Conservation (phyloP, 2,113 vertebrate genomes). For the Sinocyclocheilus grahami region DNA sequence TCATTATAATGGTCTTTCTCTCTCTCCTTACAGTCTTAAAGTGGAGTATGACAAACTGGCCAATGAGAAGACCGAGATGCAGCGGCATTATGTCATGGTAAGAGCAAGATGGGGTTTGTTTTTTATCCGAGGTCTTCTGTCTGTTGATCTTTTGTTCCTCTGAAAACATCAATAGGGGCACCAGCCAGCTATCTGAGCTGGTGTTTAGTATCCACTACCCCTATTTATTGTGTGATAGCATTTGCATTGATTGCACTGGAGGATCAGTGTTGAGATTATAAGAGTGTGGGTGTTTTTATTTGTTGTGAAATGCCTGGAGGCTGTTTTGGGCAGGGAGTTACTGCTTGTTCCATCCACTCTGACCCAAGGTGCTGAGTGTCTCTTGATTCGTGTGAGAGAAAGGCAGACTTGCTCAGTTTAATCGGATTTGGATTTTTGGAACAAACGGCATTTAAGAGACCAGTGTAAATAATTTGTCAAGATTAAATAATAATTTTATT, state of each 20-base stretch:
- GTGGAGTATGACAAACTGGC: slow-evolving; percentile 96
- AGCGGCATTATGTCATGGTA: slow-evolving; percentile 97
- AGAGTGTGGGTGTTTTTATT: slow-evolving; percentile 36
- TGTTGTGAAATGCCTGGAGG: slow-evolving; percentile 58
- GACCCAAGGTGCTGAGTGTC: background rate
- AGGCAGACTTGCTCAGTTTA: background rate
- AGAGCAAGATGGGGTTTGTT: slow-evolving; percentile 62
- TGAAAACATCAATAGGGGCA: slow-evolving; percentile 3
- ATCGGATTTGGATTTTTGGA: background rate
- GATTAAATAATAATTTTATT: background rate
- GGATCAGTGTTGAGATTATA: slow-evolving; percentile 62
- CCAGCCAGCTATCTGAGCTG: slow-evolving; percentile 19
- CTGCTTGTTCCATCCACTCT: slow-evolving; percentile 22
- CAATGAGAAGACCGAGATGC: slow-evolving; percentile 97
- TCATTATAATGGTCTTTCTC: background rate
- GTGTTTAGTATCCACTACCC: slow-evolving; percentile 39
- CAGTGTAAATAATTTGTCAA: background rate
- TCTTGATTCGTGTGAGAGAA: background rate
- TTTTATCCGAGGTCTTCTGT: background rate
- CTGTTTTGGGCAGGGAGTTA: slow-evolving; percentile 67
- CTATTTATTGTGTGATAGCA: slow-evolving; percentile 40
- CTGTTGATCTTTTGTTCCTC: background rate
- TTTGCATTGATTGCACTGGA: slow-evolving; percentile 28
- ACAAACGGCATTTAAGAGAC: background rate
- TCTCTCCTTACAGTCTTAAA: slow-evolving; percentile 77